These are phyloP conservation scores for Knipowitschia caucasica DNA, from an alignment of 2,797 vertebrate genomes.

Conservation along the genomic window DNA sequence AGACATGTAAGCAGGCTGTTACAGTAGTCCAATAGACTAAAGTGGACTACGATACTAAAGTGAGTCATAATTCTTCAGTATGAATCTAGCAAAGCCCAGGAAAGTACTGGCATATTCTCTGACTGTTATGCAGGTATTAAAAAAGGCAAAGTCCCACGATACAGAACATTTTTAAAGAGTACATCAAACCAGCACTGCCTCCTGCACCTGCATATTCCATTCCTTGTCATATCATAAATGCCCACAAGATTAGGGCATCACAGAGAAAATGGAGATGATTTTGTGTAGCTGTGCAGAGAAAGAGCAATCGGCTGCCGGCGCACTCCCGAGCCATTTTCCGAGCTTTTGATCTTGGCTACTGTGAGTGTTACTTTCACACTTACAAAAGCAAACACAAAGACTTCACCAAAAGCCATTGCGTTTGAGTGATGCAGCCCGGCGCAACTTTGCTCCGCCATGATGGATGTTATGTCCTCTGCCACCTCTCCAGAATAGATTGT, in stretches of 20 bases:
- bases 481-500: constrained; percentile 26
- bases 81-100: too few species aligned
- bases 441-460: constrained; percentile 43
- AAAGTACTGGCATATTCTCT: too few species aligned
- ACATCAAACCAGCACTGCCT: neutral
- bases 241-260: constrained; percentile 10
- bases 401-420: constrained; percentile 36
- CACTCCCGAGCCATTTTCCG: constrained; percentile 36
- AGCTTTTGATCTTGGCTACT: constrained; percentile 44
- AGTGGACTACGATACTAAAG: too few species aligned
- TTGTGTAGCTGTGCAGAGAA: constrained; percentile 26
- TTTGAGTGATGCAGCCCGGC: constrained; percentile 55
- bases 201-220: constrained; percentile 20
- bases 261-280: constrained; percentile 30
- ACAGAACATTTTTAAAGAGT: neutral
- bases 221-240: constrained; percentile 16
- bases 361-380: constrained; percentile 43
- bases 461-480: constrained; percentile 29
- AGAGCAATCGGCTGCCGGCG: constrained; percentile 31
- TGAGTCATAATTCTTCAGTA: neutral
- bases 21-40: too few species aligned
- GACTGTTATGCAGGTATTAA: neutral
- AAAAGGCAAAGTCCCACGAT: neutral
- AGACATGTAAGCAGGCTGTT: too few species aligned
- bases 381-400: constrained; percentile 49